Percentiles rank a stretch among this genome's conserved stretches.
Conservation (phyloP, 2,797 vertebrate genomes). For the Corythornis leucogaster region DNA sequence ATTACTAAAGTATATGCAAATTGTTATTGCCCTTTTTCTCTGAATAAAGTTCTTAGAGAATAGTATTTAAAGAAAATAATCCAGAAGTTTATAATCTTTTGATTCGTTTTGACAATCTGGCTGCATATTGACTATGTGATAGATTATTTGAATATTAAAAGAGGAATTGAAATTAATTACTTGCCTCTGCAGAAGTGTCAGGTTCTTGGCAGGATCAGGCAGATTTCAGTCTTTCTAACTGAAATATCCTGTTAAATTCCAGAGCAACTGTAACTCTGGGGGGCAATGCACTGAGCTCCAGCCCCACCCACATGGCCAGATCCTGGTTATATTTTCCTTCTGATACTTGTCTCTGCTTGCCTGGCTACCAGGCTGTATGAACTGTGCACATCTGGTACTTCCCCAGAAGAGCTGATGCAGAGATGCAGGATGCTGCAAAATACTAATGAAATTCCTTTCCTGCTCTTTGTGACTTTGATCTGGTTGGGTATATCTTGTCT, state of each 20-base stretch:
- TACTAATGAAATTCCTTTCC: neutral
- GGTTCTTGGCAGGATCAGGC: neutral
- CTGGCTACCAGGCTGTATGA: neutral
- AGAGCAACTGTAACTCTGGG: neutral
- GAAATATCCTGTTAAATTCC: neutral
- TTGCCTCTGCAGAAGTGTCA: neutral
- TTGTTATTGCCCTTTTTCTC: neutral
- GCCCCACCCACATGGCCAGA: neutral
- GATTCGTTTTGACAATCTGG: neutral
- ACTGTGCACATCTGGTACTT: neutral
- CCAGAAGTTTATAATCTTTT: neutral
- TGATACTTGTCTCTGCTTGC: conserved; percentile 4
- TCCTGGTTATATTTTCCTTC: neutral
- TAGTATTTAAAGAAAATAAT: neutral
- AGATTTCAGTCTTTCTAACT: neutral
- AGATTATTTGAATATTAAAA: neutral
- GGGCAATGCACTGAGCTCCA: neutral
- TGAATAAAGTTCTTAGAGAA: neutral
- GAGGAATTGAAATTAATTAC: neutral
- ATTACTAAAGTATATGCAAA: neutral
- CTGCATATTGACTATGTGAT: neutral
- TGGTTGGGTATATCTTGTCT: neutral
- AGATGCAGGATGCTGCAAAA: neutral
- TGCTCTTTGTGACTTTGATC: neutral
- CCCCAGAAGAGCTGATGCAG: neutral